These are phyloP conservation scores for Montipora sp. DNA, from an alignment of 64 coral and sea anemone genomes.

Conservation along the genomic window DNA sequence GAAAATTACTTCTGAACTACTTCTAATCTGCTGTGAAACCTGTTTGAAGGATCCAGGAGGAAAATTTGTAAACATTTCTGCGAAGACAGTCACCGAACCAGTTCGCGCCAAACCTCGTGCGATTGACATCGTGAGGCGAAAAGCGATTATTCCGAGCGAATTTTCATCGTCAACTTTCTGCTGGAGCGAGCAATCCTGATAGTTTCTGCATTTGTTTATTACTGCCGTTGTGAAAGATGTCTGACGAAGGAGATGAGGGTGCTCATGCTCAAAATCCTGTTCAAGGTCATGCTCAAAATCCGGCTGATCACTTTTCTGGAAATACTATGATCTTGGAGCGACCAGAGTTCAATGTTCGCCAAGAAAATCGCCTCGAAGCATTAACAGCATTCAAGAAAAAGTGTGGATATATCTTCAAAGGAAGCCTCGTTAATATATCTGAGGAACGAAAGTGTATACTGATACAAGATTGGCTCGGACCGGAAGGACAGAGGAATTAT, in stretches of 20 bases:
- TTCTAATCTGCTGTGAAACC: neutral
- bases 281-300: neutral
- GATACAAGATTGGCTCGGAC: constrained; percentile 29
- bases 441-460: neutral
- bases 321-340: neutral
- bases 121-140: neutral
- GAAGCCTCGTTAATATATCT: constrained; percentile 1
- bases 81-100: neutral
- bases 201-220: neutral
- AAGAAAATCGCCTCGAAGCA: too few species aligned
- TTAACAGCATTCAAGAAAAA: too few species aligned
- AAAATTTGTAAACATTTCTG: neutral
- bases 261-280: neutral
- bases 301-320: neutral
- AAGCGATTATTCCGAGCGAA: neutral
- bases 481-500: neutral
- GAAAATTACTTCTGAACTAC: neutral
- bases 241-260: neutral
- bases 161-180: neutral
- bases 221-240: neutral
- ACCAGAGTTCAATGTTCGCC: neutral
- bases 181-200: neutral
- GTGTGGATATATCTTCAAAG: constrained; percentile 38
- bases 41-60: neutral
- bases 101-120: neutral